Conservation (phyloP, 2,797 vertebrate genomes). For the Alfaro cultratus region DNA sequence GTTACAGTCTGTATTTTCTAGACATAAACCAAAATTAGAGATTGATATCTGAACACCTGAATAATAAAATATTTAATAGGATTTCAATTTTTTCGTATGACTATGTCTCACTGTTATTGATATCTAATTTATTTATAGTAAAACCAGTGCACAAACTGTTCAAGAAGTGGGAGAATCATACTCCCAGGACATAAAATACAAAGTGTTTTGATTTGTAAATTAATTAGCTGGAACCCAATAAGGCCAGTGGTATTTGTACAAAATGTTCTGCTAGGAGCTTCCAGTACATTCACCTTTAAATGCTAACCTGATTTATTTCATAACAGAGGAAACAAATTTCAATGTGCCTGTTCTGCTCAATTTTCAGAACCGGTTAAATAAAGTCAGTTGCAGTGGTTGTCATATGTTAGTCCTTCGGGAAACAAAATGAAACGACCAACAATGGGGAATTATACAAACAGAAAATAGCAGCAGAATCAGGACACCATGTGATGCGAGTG, state of each 20-base stretch:
- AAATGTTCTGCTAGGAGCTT: not conserved
- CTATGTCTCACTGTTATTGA: not conserved
- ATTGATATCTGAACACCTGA: not conserved
- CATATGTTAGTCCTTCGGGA: slow-evolving; percentile 33
- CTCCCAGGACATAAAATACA: not conserved
- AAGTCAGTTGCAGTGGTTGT: slow-evolving; percentile 16
- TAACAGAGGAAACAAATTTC: not conserved
- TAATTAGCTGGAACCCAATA: not conserved
- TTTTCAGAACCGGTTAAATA: slow-evolving; percentile 15
- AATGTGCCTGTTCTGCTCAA: not conserved
- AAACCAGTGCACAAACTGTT: not conserved
- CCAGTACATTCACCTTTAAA: not conserved
- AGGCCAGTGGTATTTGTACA: not conserved
- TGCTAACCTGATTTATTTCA: not conserved
- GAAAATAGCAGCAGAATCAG: slow-evolving; percentile 13
- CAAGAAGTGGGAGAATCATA: not conserved
- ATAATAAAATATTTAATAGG: not conserved
- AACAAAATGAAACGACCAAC: slow-evolving; percentile 23
- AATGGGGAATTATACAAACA: slow-evolving; percentile 29
- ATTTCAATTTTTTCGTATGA: not conserved
- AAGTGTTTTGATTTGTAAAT: not conserved
- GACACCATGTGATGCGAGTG: slow-evolving; percentile 32
- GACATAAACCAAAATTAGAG: not conserved
- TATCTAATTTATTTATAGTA: not conserved
- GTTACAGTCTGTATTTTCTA: not conserved